These are phyloP conservation scores for Adineta ricciae DNA, from an alignment of 2,888 invertebrate species.

Conservation along the genomic window DNA sequence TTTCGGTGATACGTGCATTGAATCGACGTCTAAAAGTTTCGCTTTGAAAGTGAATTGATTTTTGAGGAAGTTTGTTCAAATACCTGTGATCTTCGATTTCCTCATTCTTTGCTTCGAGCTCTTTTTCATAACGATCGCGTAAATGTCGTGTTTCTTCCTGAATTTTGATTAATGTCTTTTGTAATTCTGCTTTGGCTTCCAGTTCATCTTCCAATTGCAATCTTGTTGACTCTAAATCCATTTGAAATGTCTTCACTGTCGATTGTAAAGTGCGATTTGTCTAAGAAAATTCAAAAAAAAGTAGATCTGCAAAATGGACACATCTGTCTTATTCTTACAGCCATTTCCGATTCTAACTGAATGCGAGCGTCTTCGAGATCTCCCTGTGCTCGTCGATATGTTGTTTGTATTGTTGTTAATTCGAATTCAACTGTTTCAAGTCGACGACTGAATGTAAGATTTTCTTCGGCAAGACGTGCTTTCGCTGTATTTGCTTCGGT, in stretches of 20 bases:
- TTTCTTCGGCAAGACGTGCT: constrained; percentile 24
- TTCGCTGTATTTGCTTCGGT: constrained; percentile 28
- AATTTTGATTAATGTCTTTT: constrained; percentile 25
- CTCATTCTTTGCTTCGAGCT: constrained; percentile 27
- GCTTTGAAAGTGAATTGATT: too few relatives aligned
- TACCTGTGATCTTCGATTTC: constrained; percentile 33
- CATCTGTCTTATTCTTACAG: constrained; percentile 21
- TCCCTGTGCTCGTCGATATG: constrained; percentile 8
- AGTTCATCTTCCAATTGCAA: constrained; percentile 32
- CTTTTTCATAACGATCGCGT: constrained; percentile 31
- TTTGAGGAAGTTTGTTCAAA: too few relatives aligned
- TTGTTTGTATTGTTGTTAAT: constrained; percentile 11
- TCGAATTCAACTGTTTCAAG: constrained; percentile 32
- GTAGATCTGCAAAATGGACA: too few relatives aligned
- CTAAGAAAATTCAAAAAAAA: too few relatives aligned
- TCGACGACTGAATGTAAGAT: constrained; percentile 26
- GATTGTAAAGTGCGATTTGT: constrained; percentile 24
- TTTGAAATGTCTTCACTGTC: constrained; percentile 23
- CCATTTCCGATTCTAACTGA: constrained; percentile 31
- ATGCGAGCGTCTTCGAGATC: constrained; percentile 31
- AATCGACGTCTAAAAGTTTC: constrained; percentile 33
- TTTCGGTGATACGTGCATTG: constrained; percentile 25
- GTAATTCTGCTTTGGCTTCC: constrained; percentile 29
- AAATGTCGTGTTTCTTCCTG: constrained; percentile 30
- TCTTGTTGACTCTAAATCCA: constrained; percentile 29